Evolutionary conservation across 1,140 invertebrate genomes (phyloP).

Genomic region (Lamellibrachia luymesi): DNA sequence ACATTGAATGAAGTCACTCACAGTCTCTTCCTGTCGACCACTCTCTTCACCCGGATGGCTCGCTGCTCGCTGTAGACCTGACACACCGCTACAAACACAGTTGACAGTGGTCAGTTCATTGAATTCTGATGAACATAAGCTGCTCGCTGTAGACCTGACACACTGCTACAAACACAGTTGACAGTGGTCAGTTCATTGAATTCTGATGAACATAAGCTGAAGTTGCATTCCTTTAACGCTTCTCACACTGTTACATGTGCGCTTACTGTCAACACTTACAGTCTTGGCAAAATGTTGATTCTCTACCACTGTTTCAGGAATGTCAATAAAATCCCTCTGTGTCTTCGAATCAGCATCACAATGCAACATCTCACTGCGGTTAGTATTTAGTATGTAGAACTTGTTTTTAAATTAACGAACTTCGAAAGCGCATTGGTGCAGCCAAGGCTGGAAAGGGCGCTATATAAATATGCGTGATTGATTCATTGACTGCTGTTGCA

Average conservation of each 20-base stretch:
- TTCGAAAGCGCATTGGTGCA: too few relatives aligned
- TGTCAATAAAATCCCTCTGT: too few relatives aligned
- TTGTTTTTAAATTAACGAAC: too few relatives aligned
- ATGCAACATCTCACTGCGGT: too few relatives aligned
- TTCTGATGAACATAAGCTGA: not conserved
- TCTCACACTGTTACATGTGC: too few relatives aligned
- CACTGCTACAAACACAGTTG: constrained; percentile 24
- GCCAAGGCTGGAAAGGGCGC: too few relatives aligned
- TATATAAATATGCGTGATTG: too few relatives aligned
- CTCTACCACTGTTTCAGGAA: too few relatives aligned
- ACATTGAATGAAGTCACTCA: constrained; percentile 32
- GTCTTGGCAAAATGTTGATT: too few relatives aligned
- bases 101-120: not conserved
- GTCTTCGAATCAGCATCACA: too few relatives aligned
- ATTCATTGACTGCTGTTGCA: not conserved
- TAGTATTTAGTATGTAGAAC: not conserved
- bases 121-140: not conserved
- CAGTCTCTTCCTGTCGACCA: constrained; percentile 78
- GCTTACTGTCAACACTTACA: too few relatives aligned
- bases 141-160: too few relatives aligned
- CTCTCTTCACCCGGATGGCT: constrained; percentile 79
- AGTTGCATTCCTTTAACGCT: not conserved
- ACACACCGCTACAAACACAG: constrained; percentile 65
- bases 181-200: not conserved
- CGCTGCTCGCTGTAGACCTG: constrained; percentile 86